Conservation (phyloP, 2,797 vertebrate species). For the Mareca strepera region DNA sequence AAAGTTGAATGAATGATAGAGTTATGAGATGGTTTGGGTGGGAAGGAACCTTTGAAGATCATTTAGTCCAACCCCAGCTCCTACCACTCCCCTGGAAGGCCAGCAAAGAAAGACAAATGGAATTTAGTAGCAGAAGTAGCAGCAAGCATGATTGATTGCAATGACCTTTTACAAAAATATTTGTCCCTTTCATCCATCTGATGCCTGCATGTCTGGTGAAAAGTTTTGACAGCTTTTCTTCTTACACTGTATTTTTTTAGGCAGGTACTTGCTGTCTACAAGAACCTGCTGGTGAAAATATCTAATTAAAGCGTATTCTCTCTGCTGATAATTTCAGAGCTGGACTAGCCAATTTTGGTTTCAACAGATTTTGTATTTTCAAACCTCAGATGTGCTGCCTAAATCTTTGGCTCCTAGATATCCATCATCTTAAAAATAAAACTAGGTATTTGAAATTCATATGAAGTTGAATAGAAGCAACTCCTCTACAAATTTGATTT, state of each 20-base stretch:
- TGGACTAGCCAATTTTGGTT: constrained; percentile 1
- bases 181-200: neutral
- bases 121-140: neutral
- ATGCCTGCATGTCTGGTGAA: neutral
- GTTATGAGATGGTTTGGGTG: neutral
- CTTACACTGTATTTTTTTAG: neutral
- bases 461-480: constrained; percentile 16
- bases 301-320: constrained; percentile 18
- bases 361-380: constrained; percentile 56
- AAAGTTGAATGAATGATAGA: neutral
- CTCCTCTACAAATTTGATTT: neutral
- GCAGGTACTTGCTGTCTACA: neutral
- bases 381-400: constrained; percentile 4
- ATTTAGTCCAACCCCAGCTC: neutral
- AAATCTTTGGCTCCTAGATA: constrained; percentile 32
- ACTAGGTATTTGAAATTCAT: constrained; percentile 45
- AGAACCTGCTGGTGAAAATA: neutral
- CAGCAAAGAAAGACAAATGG: neutral
- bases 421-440: constrained; percentile 43
- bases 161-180: neutral
- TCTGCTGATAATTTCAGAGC: constrained; percentile 11
- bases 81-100: neutral
- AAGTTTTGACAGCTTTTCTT: neutral
- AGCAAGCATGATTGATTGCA: neutral
- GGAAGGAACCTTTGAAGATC: neutral